Evolutionary conservation across 37 sponge, comb jelly and placozoan genomes (phyloP).

Genomic region (Hormiphora californensis): DNA sequence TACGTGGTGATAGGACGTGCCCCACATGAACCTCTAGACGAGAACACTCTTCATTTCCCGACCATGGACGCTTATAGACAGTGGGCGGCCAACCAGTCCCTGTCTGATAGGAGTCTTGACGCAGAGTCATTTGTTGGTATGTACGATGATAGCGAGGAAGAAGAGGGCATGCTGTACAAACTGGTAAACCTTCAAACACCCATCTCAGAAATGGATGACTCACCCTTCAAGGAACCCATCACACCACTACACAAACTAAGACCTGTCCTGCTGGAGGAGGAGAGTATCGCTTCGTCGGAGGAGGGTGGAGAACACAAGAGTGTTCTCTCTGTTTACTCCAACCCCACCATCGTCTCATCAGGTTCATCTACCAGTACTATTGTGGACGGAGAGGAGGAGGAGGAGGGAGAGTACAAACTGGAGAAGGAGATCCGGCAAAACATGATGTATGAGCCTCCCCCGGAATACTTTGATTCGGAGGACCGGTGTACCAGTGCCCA

Average conservation of each 20-base stretch:
- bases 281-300: background rate
- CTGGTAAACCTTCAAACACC: background rate
- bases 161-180: background rate
- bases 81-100: background rate
- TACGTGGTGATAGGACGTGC: slow-evolving; percentile 9
- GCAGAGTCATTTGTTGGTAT: background rate
- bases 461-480: background rate
- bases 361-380: background rate
- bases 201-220: background rate
- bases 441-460: background rate
- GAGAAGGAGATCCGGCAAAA: background rate
- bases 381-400: slow-evolving; percentile 20
- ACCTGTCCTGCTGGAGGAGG: background rate
- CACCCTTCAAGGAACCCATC: background rate
- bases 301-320: background rate
- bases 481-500: background rate
- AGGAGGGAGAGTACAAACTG: too few relatives aligned
- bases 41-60: background rate
- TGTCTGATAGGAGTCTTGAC: background rate
- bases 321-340: slow-evolving; percentile 4
- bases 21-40: background rate
- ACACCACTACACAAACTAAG: too few relatives aligned
- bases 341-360: background rate
- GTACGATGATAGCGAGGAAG: background rate
- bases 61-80: slow-evolving; percentile 5